These are phyloP conservation scores for Phoebastria nigripes DNA, from an alignment of 2,797 vertebrate genomes.

Conservation along the genomic window DNA sequence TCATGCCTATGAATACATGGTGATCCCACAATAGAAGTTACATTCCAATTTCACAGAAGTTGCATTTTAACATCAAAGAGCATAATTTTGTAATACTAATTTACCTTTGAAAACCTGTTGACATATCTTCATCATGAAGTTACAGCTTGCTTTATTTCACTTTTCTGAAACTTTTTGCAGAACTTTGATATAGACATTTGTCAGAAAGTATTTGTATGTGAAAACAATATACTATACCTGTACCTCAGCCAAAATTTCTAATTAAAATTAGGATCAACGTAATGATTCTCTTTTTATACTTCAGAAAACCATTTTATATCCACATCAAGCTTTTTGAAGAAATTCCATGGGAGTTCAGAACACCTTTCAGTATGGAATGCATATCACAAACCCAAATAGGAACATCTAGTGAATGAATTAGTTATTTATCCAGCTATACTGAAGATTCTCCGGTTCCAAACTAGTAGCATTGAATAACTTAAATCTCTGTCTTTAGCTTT, in stretches of 20 bases:
- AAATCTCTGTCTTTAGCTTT: not conserved
- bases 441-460: not conserved
- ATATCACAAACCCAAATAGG: not conserved
- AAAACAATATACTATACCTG: not conserved
- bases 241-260: not conserved
- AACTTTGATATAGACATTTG: not conserved
- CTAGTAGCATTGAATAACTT: not conserved
- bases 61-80: not conserved
- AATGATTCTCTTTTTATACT: not conserved
- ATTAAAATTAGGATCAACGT: not conserved
- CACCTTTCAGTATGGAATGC: not conserved
- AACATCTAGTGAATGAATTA: not conserved
- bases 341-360: not conserved
- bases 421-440: not conserved
- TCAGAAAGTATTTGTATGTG: not conserved
- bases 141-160: not conserved
- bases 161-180: not conserved
- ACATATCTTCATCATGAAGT: not conserved
- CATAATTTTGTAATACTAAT: not conserved
- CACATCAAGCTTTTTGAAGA: not conserved
- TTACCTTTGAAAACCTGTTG: not conserved
- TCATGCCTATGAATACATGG: not conserved
- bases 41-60: not conserved
- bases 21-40: not conserved
- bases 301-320: not conserved